Evolutionary conservation across 2,888 invertebrate genomes (phyloP).

Genomic region (Galeruca laticollis): DNA sequence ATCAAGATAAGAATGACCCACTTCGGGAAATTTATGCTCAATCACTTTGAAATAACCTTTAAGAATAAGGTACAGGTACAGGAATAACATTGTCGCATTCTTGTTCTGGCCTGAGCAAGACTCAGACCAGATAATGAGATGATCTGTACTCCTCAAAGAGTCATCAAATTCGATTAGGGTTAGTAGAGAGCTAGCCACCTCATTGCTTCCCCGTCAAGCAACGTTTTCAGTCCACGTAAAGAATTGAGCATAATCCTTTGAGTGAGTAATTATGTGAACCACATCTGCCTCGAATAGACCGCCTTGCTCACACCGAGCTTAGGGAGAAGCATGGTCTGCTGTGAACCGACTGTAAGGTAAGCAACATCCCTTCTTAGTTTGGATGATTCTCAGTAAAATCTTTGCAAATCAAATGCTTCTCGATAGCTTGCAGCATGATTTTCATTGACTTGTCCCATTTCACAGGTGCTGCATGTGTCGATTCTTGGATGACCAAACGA

Average conservation of each 20-base stretch:
- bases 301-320: conserved; percentile 45
- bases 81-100: conserved; percentile 52
- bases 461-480: conserved; percentile 30
- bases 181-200: conserved; percentile 11
- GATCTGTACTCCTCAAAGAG: conserved; percentile 24
- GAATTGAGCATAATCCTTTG: conserved; percentile 27
- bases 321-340: conserved; percentile 50
- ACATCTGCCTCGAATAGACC: conserved; percentile 49
- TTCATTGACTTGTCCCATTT: conserved; percentile 8
- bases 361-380: conserved; percentile 5
- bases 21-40: conserved; percentile 35
- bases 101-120: conserved; percentile 58
- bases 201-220: conserved; percentile 14
- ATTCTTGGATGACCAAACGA: conserved; percentile 26
- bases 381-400: conserved; percentile 12
- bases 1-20: conserved; percentile 51
- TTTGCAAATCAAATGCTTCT: conserved; percentile 36
- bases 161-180: conserved; percentile 4
- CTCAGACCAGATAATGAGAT: conserved; percentile 53
- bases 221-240: conserved; percentile 53
- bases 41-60: conserved; percentile 54
- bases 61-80: conserved; percentile 51
- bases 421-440: conserved; percentile 35
- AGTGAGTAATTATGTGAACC: conserved; percentile 34
- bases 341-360: conserved; percentile 48